Evolutionary conservation across 2,888 invertebrate species (phyloP).

Genomic region (Cantharis flavilabris): DNA sequence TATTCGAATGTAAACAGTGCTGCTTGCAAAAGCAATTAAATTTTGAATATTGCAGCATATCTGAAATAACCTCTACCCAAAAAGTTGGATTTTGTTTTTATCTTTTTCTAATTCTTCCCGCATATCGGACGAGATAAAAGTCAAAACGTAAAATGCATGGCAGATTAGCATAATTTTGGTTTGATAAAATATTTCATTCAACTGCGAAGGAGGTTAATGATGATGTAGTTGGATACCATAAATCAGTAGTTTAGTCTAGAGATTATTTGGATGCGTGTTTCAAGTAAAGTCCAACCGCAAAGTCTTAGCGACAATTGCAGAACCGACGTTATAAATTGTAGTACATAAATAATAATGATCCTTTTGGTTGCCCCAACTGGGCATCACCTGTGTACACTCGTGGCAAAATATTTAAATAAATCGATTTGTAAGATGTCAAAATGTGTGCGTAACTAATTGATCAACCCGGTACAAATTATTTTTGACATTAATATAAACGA

Average conservation of each 20-base stretch:
- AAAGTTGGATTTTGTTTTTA: neutral
- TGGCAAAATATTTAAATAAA: constrained; percentile 23
- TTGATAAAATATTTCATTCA: neutral
- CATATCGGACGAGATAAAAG: neutral
- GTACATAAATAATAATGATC: constrained; percentile 32
- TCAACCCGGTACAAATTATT: constrained; percentile 1
- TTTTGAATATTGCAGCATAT: neutral
- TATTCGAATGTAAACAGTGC: constrained; percentile 28
- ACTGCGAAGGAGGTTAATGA: constrained; percentile 22
- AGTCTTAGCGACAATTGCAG: constrained; percentile 34
- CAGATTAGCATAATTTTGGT: neutral
- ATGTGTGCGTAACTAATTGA: constrained; percentile 17
- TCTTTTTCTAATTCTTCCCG: neutral
- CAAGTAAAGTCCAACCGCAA: constrained; percentile 28
- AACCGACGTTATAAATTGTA: constrained; percentile 26
- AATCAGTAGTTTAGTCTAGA: constrained; percentile 33
- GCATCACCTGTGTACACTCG: constrained; percentile 23
- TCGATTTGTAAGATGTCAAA: constrained; percentile 22
- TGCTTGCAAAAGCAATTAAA: constrained; percentile 22
- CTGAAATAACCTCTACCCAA: neutral
- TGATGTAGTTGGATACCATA: constrained; percentile 34
- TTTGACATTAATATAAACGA: constrained; percentile 2
- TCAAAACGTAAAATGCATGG: neutral
- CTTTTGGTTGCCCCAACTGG: constrained; percentile 9
- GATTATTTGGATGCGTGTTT: constrained; percentile 35